phyloP scores from a whole-genome alignment of 2,797 vertebrate genomes.

The Pelobates cultripes region DNA sequence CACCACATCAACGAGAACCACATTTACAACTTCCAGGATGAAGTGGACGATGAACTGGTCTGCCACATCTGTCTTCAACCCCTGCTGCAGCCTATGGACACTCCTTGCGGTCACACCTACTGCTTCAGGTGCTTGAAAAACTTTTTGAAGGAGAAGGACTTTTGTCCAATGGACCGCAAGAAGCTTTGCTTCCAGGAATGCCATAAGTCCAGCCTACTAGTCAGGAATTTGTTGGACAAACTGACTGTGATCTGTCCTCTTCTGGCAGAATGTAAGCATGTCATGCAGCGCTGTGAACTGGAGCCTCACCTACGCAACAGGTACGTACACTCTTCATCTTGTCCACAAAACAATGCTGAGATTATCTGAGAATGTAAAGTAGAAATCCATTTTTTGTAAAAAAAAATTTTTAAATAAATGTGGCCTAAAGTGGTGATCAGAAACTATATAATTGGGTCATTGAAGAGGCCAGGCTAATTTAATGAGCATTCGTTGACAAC shows the following conservation, averaged over 20 bases:
- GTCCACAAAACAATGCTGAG: not conserved
- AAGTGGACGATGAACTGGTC: slow-evolving; percentile 90
- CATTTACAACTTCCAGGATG: slow-evolving; percentile 90
- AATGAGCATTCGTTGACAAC: no score
- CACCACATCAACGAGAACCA: slow-evolving; percentile 84
- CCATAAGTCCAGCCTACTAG: slow-evolving; percentile 87
- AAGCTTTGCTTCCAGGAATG: slow-evolving; percentile 85
- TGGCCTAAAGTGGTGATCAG: no score
- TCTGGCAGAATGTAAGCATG: slow-evolving; percentile 77
- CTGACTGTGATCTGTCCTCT: slow-evolving; percentile 84
- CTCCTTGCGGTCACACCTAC: slow-evolving; percentile 90
- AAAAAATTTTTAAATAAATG: no score
- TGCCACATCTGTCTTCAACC: slow-evolving; percentile 95
- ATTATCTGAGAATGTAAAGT: not conserved
- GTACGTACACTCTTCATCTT: slow-evolving; percentile 61
- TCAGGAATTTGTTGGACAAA: slow-evolving; percentile 90
- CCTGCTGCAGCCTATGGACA: slow-evolving; percentile 89
- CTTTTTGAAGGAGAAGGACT: slow-evolving; percentile 89
- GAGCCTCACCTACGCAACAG: slow-evolving; percentile 92
- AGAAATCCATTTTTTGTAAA: no score
- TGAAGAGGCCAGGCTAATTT: no score
- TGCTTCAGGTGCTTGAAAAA: slow-evolving; percentile 88
- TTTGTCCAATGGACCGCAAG: slow-evolving; percentile 90
- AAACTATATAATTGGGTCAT: no score
- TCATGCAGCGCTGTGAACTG: slow-evolving; percentile 89